Base-by-base conservation (phyloP, 2,888 invertebrate genomes). In the Dolichopus griseipennis region DNA sequence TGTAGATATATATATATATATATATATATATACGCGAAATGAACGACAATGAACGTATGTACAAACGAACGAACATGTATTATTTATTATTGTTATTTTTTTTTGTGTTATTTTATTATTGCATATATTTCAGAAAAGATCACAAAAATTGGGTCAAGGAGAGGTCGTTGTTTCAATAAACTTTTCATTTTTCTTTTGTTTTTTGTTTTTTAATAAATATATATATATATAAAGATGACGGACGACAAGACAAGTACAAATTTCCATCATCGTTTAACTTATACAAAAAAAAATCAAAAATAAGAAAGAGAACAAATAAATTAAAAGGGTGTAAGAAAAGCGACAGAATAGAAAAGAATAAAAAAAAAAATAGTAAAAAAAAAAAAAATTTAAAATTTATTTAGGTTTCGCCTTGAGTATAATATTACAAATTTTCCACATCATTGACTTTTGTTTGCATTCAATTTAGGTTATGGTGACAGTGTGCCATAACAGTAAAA, bases 71-170 rank as follows among this genome's bases (percentile, higher is more conserved):
- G 52, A 52, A 52, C 52, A 52, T 52, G 52, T 52, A n/a, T 52
- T 18, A 15, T n/a, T 52, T 6, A 2, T 12, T 52, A n/a, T 27
- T 27, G 27, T 27, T 27, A 4, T n/a, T n/a, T n/a, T n/a, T n/a
- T n/a, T n/a, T n/a, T n/a, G n/a, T n/a, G n/a, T n/a, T n/a, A n/a
- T 27, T 2, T 27, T 27, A 27, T 27, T 27, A 27, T 27, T 27
- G 27, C 27, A 27, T 27, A 27, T 27, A 27, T 4, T 27, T 27
- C 27, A 52, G 15, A 52, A 52, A 52, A 52, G 8, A 52, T 52
- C 52, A 52, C 8, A 18, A 64, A 64, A 64, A 22, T 22, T 64
- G 33, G 64, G 64, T 34, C 64, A 64, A 64, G 64, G 64, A 64
- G 33, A 37, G 64, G 37, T 64, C 64, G 64, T 64, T 37, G 37